phyloP scores from a whole-genome alignment of 2,888 invertebrate genomes.

The Heliconius charithonia region DNA sequence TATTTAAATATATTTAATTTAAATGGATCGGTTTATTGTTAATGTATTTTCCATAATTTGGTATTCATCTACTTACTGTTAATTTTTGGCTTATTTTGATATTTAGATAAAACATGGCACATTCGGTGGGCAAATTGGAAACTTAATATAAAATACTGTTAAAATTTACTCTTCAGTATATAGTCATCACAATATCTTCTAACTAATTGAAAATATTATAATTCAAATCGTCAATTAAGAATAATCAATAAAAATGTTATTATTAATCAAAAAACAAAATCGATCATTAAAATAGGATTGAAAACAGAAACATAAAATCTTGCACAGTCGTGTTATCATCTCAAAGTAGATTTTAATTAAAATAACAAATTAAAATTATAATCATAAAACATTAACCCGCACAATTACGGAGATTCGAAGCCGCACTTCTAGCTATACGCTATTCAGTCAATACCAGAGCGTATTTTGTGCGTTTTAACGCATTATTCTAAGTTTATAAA shows the following conservation, averaged over 20 bases:
- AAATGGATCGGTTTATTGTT: too few relatives aligned
- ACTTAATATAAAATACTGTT: slow-evolving; percentile 14
- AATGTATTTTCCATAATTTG: too few relatives aligned
- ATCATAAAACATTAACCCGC: slow-evolving; percentile 2
- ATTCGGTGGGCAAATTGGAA: slow-evolving; percentile 44
- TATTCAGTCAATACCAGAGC: slow-evolving; percentile 1
- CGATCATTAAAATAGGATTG: background rate
- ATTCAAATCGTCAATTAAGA: slow-evolving; percentile 6
- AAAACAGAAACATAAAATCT: slow-evolving; percentile 19
- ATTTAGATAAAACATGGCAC: slow-evolving; percentile 49
- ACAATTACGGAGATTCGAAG: slow-evolving; percentile 9
- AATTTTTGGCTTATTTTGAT: too few relatives aligned
- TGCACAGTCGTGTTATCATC: background rate
- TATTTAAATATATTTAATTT: too few relatives aligned
- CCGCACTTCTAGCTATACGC: background rate
- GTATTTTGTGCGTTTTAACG: background rate
- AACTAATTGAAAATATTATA: slow-evolving; percentile 12
- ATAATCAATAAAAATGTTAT: slow-evolving; percentile 11
- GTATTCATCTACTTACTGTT: too few relatives aligned
- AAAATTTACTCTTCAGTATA: background rate
- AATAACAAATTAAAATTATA: slow-evolving; percentile 20
- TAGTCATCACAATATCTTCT: slow-evolving; percentile 13
- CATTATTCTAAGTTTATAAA: background rate
- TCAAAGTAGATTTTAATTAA: slow-evolving; percentile 9
- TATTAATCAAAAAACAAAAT: background rate